phyloP scores from a whole-genome alignment of 1,140 invertebrate genomes.

The Triops longicaudatus region DNA sequence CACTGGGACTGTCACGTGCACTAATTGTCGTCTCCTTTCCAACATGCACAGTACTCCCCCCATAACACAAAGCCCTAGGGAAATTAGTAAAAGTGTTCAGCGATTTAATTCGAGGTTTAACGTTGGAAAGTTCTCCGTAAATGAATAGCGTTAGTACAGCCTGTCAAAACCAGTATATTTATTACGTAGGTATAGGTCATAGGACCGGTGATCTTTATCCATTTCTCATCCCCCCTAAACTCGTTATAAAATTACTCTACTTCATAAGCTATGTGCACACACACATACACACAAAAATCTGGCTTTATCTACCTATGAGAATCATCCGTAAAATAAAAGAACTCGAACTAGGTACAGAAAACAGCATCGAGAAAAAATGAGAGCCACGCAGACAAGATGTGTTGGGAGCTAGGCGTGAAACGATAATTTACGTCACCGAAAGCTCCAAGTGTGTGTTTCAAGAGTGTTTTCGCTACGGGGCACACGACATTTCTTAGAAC shows the following conservation, averaged over 20 bases:
- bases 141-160: background rate
- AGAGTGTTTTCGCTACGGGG: background rate
- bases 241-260: background rate
- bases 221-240: background rate
- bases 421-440: background rate
- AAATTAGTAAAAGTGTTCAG: background rate
- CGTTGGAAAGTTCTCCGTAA: background rate
- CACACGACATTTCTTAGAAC: slow-evolving; percentile 12
- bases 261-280: background rate
- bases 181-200: background rate
- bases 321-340: background rate
- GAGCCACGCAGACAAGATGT: background rate
- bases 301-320: background rate
- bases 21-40: no score
- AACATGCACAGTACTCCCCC: no score
- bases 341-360: background rate
- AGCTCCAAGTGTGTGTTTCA: background rate
- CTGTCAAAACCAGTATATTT: slow-evolving; percentile 1
- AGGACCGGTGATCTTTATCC: background rate
- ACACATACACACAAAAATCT: background rate
- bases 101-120: background rate
- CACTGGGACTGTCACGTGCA: no score
- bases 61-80: background rate
- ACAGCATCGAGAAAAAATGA: background rate
- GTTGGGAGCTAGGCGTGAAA: slow-evolving; percentile 4